Percentiles rank a stretch among this genome's conserved stretches.
Evolutionary conservation across 2,113 vertebrate genomes (phyloP).

Genomic region (Emberiza fucata): DNA sequence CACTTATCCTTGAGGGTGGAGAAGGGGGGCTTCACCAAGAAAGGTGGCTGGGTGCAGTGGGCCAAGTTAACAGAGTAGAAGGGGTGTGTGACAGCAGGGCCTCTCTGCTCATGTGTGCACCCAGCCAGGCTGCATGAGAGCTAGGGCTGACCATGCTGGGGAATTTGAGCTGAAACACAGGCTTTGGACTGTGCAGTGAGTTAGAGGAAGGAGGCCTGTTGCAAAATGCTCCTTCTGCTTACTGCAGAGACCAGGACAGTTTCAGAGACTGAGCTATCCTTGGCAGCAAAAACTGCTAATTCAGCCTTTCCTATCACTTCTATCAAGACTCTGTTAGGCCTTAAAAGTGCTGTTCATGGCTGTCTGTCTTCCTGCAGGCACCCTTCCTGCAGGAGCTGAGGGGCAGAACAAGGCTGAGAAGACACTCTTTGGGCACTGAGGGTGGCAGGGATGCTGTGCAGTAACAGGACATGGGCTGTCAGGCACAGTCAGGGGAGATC

Average conservation of each 20-base stretch:
- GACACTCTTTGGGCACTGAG: neutral
- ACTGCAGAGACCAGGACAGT: neutral
- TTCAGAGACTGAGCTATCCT: neutral
- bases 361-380: neutral
- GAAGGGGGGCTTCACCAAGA: neutral
- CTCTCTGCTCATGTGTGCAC: accelerated
- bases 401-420: neutral
- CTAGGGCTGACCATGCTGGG: accelerated
- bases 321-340: neutral
- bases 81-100: accelerated
- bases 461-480: neutral
- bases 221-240: neutral
- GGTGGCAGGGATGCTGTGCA: neutral
- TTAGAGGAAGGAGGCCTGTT: slow-evolving; percentile 20
- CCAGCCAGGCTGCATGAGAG: accelerated
- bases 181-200: neutral
- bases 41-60: neutral
- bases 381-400: neutral
- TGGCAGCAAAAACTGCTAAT: slow-evolving; percentile 13
- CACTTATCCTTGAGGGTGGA: neutral
- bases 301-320: neutral
- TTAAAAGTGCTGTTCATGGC: neutral
- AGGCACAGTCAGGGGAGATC: neutral
- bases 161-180: neutral
- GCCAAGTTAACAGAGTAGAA: neutral